Conservation (phyloP, 2,888 invertebrate genomes). For the Oasisia sp. region DNA sequence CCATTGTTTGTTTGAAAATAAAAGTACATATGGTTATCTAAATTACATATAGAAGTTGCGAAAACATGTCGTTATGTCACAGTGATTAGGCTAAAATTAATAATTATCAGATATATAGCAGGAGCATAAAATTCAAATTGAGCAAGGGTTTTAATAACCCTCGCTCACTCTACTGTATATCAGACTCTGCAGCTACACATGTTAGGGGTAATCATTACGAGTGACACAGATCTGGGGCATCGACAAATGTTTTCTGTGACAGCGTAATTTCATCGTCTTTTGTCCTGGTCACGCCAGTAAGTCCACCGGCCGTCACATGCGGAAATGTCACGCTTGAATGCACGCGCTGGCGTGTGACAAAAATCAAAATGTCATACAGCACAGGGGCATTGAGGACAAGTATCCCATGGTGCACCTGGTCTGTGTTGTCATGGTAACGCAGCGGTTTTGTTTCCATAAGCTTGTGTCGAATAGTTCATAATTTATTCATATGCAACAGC, state of each 20-base stretch:
- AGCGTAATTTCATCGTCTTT: neutral
- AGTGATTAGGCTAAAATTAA: too few relatives aligned
- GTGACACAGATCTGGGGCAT: neutral
- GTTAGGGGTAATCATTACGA: neutral
- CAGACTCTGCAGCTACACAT: neutral
- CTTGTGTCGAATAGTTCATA: neutral
- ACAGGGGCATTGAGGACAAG: neutral
- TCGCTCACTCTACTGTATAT: too few relatives aligned
- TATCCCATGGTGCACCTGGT: neutral
- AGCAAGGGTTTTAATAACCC: too few relatives aligned
- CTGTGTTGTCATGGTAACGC: neutral
- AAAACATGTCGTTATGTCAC: too few relatives aligned
- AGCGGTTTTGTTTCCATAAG: neutral
- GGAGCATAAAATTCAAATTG: too few relatives aligned
- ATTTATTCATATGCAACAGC: neutral
- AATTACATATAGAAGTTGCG: too few relatives aligned
- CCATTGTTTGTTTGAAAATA: too few relatives aligned
- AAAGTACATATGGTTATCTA: too few relatives aligned
- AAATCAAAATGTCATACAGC: neutral
- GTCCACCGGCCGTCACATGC: neutral
- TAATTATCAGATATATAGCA: too few relatives aligned
- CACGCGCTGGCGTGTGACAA: neutral
- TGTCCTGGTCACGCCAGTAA: neutral
- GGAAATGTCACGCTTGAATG: neutral
- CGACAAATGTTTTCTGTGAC: neutral